Conservation (phyloP, 2,113 vertebrate genomes). For the Phalacrocorax brasilianus region DNA sequence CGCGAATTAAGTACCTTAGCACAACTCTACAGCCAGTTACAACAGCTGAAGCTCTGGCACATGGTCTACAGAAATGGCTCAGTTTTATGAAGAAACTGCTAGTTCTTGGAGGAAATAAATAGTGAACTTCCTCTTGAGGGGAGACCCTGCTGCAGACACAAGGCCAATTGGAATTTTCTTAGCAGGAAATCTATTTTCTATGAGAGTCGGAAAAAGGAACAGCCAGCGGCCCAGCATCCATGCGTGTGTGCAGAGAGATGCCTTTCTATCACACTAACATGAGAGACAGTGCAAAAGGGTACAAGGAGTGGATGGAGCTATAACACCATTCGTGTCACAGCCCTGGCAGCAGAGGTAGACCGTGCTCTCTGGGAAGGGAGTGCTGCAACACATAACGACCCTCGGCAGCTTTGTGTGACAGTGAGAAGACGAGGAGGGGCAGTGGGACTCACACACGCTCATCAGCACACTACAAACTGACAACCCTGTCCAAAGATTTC, state of each 20-base stretch:
- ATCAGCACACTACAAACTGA: not conserved
- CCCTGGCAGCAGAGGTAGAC: not conserved
- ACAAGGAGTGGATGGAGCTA: not conserved
- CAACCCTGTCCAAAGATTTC: not conserved
- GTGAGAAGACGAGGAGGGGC: not conserved
- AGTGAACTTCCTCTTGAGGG: not conserved
- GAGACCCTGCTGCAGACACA: not conserved
- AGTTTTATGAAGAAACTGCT: not conserved
- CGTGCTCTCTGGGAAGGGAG: not conserved
- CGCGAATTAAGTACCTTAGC: not conserved
- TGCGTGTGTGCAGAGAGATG: not conserved
- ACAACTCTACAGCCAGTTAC: not conserved
- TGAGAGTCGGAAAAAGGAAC: not conserved
- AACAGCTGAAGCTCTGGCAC: not conserved
- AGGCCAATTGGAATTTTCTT: not conserved
- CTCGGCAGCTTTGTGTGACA: not conserved
- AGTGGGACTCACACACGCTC: not conserved
- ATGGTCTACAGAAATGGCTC: not conserved
- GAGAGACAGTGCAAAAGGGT: not conserved
- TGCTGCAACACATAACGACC: not conserved
- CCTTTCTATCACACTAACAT: not conserved
- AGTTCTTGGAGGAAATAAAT: not conserved
- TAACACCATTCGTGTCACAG: not conserved
- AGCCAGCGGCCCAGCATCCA: not conserved
- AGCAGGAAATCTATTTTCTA: not conserved